Evolutionary conservation across 1,140 invertebrate genomes (phyloP).

Genomic region (Homarus americanus): DNA sequence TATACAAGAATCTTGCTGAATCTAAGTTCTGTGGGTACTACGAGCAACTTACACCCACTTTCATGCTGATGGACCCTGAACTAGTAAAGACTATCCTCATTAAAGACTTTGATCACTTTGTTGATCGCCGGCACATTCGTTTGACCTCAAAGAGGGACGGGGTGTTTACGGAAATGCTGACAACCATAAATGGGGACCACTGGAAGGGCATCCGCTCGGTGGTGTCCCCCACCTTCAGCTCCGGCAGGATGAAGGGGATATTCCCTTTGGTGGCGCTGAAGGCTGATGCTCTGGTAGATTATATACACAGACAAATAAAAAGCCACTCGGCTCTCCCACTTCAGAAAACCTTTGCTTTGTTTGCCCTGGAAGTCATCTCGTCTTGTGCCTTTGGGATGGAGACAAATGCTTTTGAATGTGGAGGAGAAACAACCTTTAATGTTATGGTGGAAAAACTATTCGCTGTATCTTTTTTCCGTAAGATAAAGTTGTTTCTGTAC

Average conservation of each 20-base stretch:
- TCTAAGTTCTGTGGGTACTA: slow-evolving; percentile 78
- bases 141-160: not conserved
- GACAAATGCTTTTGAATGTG: slow-evolving; percentile 69
- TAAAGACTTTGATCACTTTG: slow-evolving; percentile 84
- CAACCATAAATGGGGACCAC: slow-evolving; percentile 33
- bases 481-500: not conserved
- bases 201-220: slow-evolving; percentile 73
- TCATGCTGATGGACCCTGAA: slow-evolving; percentile 82
- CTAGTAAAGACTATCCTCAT: slow-evolving; percentile 82
- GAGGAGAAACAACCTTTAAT: slow-evolving; percentile 70
- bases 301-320: slow-evolving; percentile 39
- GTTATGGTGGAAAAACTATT: slow-evolving; percentile 46
- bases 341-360: slow-evolving; percentile 76
- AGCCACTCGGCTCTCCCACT: slow-evolving; percentile 30
- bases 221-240: slow-evolving; percentile 75
- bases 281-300: slow-evolving; percentile 38
- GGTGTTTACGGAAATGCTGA: slow-evolving; percentile 49
- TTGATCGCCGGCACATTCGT: slow-evolving; percentile 78
- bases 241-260: slow-evolving; percentile 74
- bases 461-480: no score
- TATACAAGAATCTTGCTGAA: slow-evolving; percentile 40
- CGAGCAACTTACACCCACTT: slow-evolving; percentile 78
- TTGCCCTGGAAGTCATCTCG: slow-evolving; percentile 80
- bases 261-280: slow-evolving; percentile 41
- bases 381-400: slow-evolving; percentile 80